Conservation (phyloP, 2,113 vertebrate genomes). For the Neotoma lepida region DNA sequence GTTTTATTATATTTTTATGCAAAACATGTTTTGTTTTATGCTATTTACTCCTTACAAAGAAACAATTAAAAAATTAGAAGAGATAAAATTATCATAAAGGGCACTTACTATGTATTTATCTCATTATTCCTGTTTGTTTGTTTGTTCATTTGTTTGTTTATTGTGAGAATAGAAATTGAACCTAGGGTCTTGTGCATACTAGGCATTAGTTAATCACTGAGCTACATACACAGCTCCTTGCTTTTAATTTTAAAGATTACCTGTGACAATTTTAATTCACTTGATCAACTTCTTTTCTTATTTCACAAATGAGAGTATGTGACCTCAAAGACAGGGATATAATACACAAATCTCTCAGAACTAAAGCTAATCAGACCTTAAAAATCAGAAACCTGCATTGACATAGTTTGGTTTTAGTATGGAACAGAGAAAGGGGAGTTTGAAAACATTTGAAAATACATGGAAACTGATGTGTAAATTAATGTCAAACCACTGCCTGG, state of each 20-base stretch:
- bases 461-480: neutral
- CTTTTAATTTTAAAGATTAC: neutral
- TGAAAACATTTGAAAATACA: neutral
- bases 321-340: neutral
- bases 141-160: neutral
- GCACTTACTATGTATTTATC: neutral
- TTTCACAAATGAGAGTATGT: neutral
- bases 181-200: neutral
- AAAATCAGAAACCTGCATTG: neutral
- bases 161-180: neutral
- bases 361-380: neutral
- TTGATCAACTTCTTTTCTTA: neutral
- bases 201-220: neutral
- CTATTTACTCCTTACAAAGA: neutral
- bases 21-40: neutral
- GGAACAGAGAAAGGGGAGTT: neutral
- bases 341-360: neutral
- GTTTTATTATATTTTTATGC: constrained; percentile 7
- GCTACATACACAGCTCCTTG: neutral
- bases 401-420: neutral
- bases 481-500: neutral
- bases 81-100: neutral
- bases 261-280: neutral
- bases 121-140: neutral
- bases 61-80: neutral